phyloP scores from a whole-genome alignment of 2,888 invertebrate genomes.

The Arrhopalites spinosus region DNA sequence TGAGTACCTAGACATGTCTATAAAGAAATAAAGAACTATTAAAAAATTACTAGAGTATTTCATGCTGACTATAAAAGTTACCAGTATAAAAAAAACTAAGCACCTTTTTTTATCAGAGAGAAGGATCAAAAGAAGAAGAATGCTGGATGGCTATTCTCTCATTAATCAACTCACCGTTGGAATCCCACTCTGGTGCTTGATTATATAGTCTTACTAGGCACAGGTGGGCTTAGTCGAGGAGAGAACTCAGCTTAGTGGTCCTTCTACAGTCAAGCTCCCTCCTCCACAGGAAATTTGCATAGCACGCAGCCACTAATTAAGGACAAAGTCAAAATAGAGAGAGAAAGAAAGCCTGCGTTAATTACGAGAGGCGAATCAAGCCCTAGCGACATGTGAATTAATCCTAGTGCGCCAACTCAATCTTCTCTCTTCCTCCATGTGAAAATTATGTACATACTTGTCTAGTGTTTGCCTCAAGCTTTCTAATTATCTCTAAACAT shows the following conservation, averaged over 20 bases:
- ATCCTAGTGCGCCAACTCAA: slow-evolving; percentile 15
- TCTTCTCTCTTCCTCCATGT: too few species aligned
- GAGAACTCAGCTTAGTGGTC: slow-evolving; percentile 50
- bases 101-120: background rate
- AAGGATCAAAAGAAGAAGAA: slow-evolving; percentile 7
- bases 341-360: slow-evolving; percentile 53
- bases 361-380: slow-evolving; percentile 53
- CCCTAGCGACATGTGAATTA: slow-evolving; percentile 10
- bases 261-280: slow-evolving; percentile 40
- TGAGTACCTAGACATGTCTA: background rate
- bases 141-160: slow-evolving; percentile 30
- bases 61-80: too few species aligned
- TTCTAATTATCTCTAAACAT: background rate
- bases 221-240: slow-evolving; percentile 22
- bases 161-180: slow-evolving; percentile 23
- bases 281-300: slow-evolving; percentile 55
- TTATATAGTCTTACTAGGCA: slow-evolving; percentile 32
- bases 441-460: too few species aligned
- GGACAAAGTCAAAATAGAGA: slow-evolving; percentile 40
- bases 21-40: too few species aligned
- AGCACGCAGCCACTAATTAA: slow-evolving; percentile 54
- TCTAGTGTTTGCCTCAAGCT: background rate
- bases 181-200: slow-evolving; percentile 14
- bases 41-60: too few species aligned
- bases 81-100: too few species aligned